Base-by-base conservation (phyloP, 2,888 invertebrate genomes). In the Amphimallon solstitiale region DNA sequence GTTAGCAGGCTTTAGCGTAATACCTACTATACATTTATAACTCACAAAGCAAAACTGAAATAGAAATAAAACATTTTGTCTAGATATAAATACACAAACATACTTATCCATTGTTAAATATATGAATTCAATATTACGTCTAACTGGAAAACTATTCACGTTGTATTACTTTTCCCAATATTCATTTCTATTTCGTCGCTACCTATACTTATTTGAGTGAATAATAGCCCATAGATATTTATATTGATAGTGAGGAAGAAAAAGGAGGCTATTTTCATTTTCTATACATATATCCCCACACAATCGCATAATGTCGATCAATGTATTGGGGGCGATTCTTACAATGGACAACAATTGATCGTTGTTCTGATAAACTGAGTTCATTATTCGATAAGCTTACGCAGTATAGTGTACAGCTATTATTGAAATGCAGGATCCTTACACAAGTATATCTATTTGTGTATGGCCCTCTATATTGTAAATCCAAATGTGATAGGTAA, bases 311-410 rank as follows among this genome's bases (percentile, higher is more conserved):
- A 79, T 76, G 73, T 77, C 74, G 68, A 74, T 76, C 77, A 76
- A 78, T 78, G 76, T 76, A 78, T 78, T 75, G 78, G 79, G 43
- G 78, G 77, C 76, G 77, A 76, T 73, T 29, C 29, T 59, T 73
- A 80, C 79, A 80, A 80, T 79, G 79, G 78, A 75, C 78, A 78
- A 80, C 78, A 80, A 80, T 80, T 78, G 80, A 80, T 80, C 74
- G 75, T 71, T 74, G 72, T 75, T 75, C 78, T 76, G 80, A 80
- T 80, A 80, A 79, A 78, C 78, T 73, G 78, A 79, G 77, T 80
- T 80, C 80, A 80, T 80, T 80, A 79, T 76, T 73, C 75, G 80
- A 80, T 80, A 80, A 79, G 77, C 76, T 77, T 76, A 74, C 75
- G 51, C 19, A 29, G 45, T 67, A 63, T 56, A 35, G 14, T 51